Percentiles rank a stretch among this genome's conserved stretches.
Conservation (phyloP, 2,113 vertebrate genomes). For the Lipophrys pholis region DNA sequence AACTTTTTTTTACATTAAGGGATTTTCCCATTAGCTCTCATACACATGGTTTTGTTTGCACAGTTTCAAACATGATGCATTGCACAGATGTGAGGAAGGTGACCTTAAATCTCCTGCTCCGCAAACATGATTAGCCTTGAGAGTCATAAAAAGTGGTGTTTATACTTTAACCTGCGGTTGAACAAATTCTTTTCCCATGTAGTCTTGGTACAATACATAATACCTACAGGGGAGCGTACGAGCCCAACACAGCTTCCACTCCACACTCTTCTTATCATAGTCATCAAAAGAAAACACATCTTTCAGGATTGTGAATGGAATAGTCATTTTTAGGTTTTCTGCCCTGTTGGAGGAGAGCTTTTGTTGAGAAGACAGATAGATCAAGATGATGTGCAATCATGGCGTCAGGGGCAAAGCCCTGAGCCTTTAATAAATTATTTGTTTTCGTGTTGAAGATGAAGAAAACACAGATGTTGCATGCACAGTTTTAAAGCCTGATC, state of each 20-base stretch:
- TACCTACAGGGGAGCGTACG: neutral
- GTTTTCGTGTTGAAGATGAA: slow-evolving; percentile 23
- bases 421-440: slow-evolving; percentile 24
- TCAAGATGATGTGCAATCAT: slow-evolving; percentile 12
- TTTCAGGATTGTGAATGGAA: slow-evolving; percentile 41
- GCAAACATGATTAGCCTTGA: slow-evolving; percentile 22
- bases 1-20: neutral
- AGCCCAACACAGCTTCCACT: slow-evolving; percentile 13
- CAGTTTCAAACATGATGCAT: slow-evolving; percentile 31
- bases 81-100: slow-evolving; percentile 52
- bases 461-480: slow-evolving; percentile 10
- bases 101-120: slow-evolving; percentile 33
- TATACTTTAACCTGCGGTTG: slow-evolving; percentile 44
- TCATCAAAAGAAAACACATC: slow-evolving; percentile 56
- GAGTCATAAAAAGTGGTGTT: slow-evolving; percentile 54
- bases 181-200: slow-evolving; percentile 48
- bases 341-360: slow-evolving; percentile 16
- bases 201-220: slow-evolving; percentile 37
- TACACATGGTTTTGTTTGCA: neutral
- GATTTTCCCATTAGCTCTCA: neutral
- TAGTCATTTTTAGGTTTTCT: slow-evolving; percentile 36
- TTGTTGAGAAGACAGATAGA: slow-evolving; percentile 21
- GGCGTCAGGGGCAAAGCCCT: slow-evolving; percentile 14
- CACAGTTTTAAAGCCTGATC: slow-evolving; percentile 11
- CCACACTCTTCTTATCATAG: slow-evolving; percentile 20